These are phyloP conservation scores for Andrena camellia DNA, from an alignment of 2,888 invertebrate species.

Conservation along the genomic window DNA sequence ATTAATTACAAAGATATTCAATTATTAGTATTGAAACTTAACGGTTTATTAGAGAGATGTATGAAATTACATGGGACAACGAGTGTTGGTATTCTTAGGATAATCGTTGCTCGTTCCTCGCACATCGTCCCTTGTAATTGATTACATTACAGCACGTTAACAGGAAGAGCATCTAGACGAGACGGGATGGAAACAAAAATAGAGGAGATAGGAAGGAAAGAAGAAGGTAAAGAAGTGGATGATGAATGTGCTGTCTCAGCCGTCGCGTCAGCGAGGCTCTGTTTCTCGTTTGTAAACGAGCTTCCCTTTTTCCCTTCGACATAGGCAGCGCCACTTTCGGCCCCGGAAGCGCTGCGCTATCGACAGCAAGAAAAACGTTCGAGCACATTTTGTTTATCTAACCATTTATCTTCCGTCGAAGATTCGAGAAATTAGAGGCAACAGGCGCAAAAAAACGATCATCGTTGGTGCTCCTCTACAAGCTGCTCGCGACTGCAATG, in stretches of 20 bases:
- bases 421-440: slow-evolving; percentile 22
- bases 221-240: slow-evolving; percentile 68
- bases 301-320: slow-evolving; percentile 62
- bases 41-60: too few species aligned
- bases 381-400: slow-evolving; percentile 54
- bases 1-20: neutral
- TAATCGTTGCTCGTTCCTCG: neutral
- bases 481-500: neutral
- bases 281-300: slow-evolving; percentile 82
- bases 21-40: too few species aligned
- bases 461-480: neutral
- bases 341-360: slow-evolving; percentile 48
- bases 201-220: slow-evolving; percentile 20
- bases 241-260: slow-evolving; percentile 82
- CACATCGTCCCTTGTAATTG: slow-evolving; percentile 48
- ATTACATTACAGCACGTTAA: slow-evolving; percentile 60
- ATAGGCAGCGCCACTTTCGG: slow-evolving; percentile 49
- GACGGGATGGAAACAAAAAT: slow-evolving; percentile 44
- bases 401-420: slow-evolving; percentile 43
- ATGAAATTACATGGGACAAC: too few species aligned
- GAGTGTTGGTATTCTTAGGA: neutral
- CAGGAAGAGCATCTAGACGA: slow-evolving; percentile 51
- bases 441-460: slow-evolving; percentile 20
- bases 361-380: slow-evolving; percentile 41
- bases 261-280: slow-evolving; percentile 81